These are phyloP conservation scores for Phaedon cochleariae DNA, from an alignment of 2,888 invertebrate genomes.

Conservation along the genomic window DNA sequence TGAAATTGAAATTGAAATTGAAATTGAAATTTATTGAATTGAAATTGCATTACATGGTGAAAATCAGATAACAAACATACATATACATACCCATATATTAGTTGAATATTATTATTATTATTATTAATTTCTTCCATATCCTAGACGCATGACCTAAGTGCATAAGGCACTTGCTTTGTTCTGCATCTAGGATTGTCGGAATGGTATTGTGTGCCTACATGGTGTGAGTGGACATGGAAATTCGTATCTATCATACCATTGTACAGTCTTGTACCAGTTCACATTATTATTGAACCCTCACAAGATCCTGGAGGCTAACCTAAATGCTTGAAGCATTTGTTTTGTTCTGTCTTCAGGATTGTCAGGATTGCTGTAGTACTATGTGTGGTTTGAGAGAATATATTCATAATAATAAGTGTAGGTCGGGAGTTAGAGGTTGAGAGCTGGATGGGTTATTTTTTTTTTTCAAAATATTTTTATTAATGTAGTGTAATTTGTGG, in stretches of 20 bases:
- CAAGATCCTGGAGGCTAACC: neutral
- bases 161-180: neutral
- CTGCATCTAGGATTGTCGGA: neutral
- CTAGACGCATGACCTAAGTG: too few species aligned
- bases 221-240: too few species aligned
- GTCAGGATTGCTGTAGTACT: neutral
- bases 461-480: neutral
- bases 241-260: neutral
- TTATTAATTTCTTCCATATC: neutral
- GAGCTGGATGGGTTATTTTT: neutral
- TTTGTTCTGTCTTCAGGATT: neutral
- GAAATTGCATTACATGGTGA: neutral
- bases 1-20: too few species aligned
- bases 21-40: slow-evolving; percentile 2
- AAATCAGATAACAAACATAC: neutral
- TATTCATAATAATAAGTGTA: neutral
- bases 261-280: neutral
- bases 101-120: neutral
- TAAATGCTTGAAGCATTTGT: neutral
- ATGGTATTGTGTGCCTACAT: too few species aligned
- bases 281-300: neutral
- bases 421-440: neutral
- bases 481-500: neutral
- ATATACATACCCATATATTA: neutral
- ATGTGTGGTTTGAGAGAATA: neutral